These are phyloP conservation scores for Paradisaea rubra DNA, from an alignment of 2,113 vertebrate species.

Conservation along the genomic window DNA sequence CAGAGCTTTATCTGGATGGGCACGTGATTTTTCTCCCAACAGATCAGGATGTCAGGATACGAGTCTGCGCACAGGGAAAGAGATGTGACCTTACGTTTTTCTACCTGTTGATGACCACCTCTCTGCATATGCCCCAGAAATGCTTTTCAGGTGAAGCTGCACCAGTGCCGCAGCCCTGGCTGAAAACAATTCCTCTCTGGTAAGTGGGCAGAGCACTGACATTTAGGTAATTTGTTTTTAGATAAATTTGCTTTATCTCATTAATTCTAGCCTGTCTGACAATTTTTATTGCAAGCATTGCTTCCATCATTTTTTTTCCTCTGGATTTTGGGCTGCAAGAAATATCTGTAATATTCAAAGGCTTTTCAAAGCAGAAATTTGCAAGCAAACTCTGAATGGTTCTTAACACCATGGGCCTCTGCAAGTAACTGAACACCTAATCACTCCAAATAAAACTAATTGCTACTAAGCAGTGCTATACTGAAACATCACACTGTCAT, in stretches of 20 bases:
- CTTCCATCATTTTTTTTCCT: neutral
- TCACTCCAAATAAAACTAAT: slow-evolving; percentile 6
- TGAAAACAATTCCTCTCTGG: neutral
- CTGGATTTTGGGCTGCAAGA: neutral
- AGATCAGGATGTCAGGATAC: neutral
- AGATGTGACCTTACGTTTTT: neutral
- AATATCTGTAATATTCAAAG: neutral
- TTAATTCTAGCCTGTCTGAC: neutral
- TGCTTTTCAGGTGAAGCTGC: accelerated
- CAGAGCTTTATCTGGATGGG: neutral
- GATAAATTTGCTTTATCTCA: neutral
- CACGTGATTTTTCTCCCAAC: neutral
- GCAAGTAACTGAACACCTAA: neutral
- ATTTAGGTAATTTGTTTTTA: neutral
- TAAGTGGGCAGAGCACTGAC: neutral
- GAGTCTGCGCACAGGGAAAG: neutral
- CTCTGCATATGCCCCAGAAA: neutral
- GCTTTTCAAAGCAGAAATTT: neutral
- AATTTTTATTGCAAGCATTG: neutral
- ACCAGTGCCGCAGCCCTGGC: accelerated
- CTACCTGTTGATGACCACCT: accelerated
- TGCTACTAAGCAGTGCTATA: slow-evolving; percentile 20
- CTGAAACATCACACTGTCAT: neutral
- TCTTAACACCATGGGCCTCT: neutral
- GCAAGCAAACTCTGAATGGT: neutral